phyloP scores from a whole-genome alignment of 2,113 vertebrate genomes.

The Canis aureus region DNA sequence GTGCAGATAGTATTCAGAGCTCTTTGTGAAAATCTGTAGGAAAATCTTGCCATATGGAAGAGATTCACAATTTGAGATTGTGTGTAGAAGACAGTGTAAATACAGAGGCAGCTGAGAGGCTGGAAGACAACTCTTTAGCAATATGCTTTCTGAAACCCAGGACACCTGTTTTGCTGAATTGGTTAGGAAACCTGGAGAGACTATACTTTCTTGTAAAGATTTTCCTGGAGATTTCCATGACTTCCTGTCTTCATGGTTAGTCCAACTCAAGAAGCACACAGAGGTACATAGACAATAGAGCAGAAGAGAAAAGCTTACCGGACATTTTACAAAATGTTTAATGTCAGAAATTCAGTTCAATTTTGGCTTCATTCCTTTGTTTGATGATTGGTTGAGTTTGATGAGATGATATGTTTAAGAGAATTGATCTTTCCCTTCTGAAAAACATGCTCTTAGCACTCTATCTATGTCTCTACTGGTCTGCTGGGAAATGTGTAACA shows the following conservation, averaged over 20 bases:
- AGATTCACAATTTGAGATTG: slow-evolving; percentile 41
- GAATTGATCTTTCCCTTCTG: neutral
- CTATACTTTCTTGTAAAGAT: slow-evolving; percentile 38
- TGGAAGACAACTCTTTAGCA: slow-evolving; percentile 55
- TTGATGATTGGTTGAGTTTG: neutral
- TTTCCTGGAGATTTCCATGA: slow-evolving; percentile 59
- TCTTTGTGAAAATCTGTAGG: slow-evolving; percentile 35
- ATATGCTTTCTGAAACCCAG: slow-evolving; percentile 65
- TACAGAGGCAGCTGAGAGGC: slow-evolving; percentile 6
- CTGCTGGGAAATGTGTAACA: neutral
- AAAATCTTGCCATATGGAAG: slow-evolving; percentile 37
- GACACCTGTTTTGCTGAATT: slow-evolving; percentile 59
- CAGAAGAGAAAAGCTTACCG: neutral
- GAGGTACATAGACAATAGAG: neutral
- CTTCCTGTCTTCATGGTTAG: neutral
- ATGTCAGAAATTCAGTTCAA: neutral
- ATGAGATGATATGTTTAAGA: neutral
- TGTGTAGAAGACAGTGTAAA: slow-evolving; percentile 58
- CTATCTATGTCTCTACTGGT: neutral
- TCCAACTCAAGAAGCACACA: neutral
- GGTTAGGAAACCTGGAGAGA: slow-evolving; percentile 50
- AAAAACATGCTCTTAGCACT: neutral
- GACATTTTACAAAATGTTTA: neutral
- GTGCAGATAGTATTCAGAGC: neutral
- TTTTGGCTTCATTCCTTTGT: neutral